Evolutionary conservation across 1,140 invertebrate genomes (phyloP), one percentile per base, ranked within the genome.

Genomic region (Drosophila kikkawai): DNA sequence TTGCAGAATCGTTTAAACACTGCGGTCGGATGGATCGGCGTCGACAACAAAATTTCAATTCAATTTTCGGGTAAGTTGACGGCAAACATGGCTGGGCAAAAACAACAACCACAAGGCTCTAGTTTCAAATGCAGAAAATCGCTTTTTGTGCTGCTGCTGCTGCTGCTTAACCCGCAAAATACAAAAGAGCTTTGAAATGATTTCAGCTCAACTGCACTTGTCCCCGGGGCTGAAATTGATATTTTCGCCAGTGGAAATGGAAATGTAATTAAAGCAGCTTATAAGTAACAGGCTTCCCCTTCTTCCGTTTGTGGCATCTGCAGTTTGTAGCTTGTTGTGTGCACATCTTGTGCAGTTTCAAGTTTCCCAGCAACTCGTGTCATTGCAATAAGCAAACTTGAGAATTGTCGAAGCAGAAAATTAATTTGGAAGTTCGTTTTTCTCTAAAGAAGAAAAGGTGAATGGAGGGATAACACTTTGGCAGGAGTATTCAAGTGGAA

Each of bases 211-310:
- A n/a, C 42, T 69, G 64, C 63, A 58, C 65, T 57, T 78, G 44
- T 17, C 65, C 37, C 45, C 50, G 36, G 37, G 44, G 45, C 36
- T 63, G 29, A 68, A 77, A 68, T 77, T 79, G 66, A 56, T 51
- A 66, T 57, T 66, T 65, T 56, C 36, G 47, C 15, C 19, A 70
- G 22, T 60, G 68, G 44, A 64, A 75, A 48, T 84, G 37, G 36
- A 87, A 79, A 73, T 85, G 82, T 85, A 84, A 85, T 84, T 85
- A 85, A 77, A 58, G 42, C 53, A 59, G 59, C 73, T 80, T 71
- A 69, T 71, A 76, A 79, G 69, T 56, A 75, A 73, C 17, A 37
- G 36, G 36, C 50, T 37, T 53, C 67, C 47, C 50, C 29, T 68
- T 39, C 63, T 37, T 39, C 36, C 53, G 36, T n/a, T 56, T 56